Base-by-base conservation (phyloP, 2,113 vertebrate genomes). In the Motacilla tschutschensis region DNA sequence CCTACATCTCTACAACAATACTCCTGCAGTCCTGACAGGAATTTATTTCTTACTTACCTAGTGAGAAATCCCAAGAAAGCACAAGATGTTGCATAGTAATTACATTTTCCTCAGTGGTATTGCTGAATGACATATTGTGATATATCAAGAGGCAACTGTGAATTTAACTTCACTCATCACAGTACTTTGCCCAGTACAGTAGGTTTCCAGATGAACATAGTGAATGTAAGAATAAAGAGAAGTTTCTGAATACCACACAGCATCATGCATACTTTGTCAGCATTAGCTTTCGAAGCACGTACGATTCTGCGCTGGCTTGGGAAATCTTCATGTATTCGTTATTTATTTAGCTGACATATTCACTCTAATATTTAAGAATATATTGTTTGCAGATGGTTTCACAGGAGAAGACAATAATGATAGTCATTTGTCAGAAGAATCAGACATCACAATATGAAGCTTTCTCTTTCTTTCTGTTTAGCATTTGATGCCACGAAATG, bases 61-160 rank as follows among this genome's bases (percentile, higher is more conserved):
- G 63, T 76, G 69, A 89, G 71, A 89, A 92, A 77, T 88, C 83
- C 86, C 88, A 88, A 85, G 77, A 59, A 90, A 82, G 70, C 79
- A 69, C 59, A 87, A 77, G 83, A 91, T 87, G 79, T 73, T 89
- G 79, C 70, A 85, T 69, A 76, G 58, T 93, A 93, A 93, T 94
- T 94, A 90, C 70, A 69, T 85, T 91, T 93, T 90, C 64, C 82
- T 94, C 88, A 62, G 84, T 74, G 64, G 77, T 66, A 74, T 72
- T 91, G 46, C 67, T 92, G 91, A 94, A 76, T 93, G 90, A 87
- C 76, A 76, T 80, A 57, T 48, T 93, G 73, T 83, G 92, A 89
- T 88, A 77, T 65, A 93, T 82, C 84, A 93, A 74, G 74, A 93
- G 77, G 87, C 88, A 94, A 57, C 88, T 91, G 86, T 87, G 90